Evolutionary conservation across 1,140 invertebrate genomes (phyloP), one percentile per base, ranked within the genome.

Genomic region (Philopotamus ludificatus): DNA sequence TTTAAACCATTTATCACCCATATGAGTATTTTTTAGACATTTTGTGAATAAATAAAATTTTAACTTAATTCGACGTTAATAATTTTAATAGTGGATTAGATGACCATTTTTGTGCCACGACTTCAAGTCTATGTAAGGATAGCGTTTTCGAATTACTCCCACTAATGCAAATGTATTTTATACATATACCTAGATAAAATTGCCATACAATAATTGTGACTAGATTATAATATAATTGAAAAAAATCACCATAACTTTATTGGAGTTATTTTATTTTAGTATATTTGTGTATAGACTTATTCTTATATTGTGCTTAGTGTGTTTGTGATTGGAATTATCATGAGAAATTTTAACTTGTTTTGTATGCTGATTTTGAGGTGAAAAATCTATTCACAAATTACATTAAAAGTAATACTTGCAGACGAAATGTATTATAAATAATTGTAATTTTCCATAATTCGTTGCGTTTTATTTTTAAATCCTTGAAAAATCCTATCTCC

Each of bases 361-460:
- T 60, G 42, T 60, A 60, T 47, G 57, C 44, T 49, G 57, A 47
- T 28, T n/a, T 60, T 49, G 42, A 57, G 18, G 44, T 20, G 44
- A 47, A 34, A 34, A 34, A 34, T 25, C 47, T 42, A 60, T 60
- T 60, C 57, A 47, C 44, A 47, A 16, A 60, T 23, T 57, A 57
- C 54, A 57, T 57, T 57, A 28, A 57, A 60, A 60, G 41, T 60
- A 60, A 60, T 60, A 60, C 57, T 60, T 47, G 47, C 41, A 47
- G 57, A 60, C 57, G 57, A 60, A 47, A 60, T 60, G 57, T 60
- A 60, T 60, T 60, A 60, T 60, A 57, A n/a, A 57, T 57, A 60
- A 57, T 57, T 57, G 53, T 57, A 57, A 60, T 60, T 60, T 60
- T 60, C 44, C 57, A 60, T 60, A 60, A 26, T 9, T 47, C 12